A percentile compares a stretch with the other conserved stretches of the same genome.
phyloP scores from a whole-genome alignment of 2,113 vertebrate genomes.

The Alligator sinensis region DNA sequence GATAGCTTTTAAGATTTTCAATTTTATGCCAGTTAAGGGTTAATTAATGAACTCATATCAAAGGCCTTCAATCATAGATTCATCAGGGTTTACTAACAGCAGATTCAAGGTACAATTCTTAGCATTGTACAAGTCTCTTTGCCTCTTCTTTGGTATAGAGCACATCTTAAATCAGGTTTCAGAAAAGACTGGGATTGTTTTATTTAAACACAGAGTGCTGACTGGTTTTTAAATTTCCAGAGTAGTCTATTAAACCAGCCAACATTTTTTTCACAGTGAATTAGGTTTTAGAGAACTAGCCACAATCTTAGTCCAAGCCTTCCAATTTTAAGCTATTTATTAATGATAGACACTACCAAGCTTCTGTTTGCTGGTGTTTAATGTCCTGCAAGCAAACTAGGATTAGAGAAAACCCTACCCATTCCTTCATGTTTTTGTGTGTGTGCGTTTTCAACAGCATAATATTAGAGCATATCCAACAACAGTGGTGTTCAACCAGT shows the following conservation, averaged over 20 bases:
- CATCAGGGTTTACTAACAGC: not conserved
- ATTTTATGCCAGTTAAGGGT: too few species aligned
- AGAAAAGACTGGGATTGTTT: not conserved
- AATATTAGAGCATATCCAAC: constrained; percentile 97
- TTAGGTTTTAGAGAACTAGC: not conserved
- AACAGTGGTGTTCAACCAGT: constrained; percentile 95
- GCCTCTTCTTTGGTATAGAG: not conserved
- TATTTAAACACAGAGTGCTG: not conserved
- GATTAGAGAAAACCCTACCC: not conserved
- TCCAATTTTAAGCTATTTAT: too few species aligned
- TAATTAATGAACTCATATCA: not conserved
- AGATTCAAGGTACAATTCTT: not conserved
- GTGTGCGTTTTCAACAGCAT: constrained; percentile 83
- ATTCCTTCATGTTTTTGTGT: not conserved
- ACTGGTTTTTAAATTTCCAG: not conserved
- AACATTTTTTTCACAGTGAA: not conserved
- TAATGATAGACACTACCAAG: too few species aligned
- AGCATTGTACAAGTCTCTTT: not conserved
- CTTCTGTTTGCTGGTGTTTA: not conserved
- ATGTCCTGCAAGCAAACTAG: not conserved
- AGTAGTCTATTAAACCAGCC: not conserved
- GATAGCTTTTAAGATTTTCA: too few species aligned
- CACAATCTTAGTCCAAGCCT: too few species aligned
- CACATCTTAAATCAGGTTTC: not conserved
- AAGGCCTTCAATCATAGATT: not conserved